These are phyloP conservation scores for Meliscaeva auricollis DNA, from an alignment of 2,888 invertebrate species.

Conservation along the genomic window DNA sequence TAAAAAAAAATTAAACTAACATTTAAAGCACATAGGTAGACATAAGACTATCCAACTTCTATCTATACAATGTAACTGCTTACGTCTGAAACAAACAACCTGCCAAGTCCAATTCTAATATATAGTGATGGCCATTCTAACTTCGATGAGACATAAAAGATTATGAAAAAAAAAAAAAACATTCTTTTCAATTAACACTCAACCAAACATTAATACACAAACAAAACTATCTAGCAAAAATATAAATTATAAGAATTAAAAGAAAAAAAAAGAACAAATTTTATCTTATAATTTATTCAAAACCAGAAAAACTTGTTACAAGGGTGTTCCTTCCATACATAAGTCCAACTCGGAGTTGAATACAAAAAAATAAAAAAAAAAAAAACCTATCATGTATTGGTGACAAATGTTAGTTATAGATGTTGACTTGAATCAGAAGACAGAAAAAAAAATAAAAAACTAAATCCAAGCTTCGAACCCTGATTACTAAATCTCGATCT, in stretches of 20 bases:
- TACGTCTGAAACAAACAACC: conserved; percentile 30
- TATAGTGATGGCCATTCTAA: conserved; percentile 43
- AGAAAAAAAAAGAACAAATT: conserved; percentile 32
- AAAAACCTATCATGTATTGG: conserved; percentile 59
- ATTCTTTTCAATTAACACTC: conserved; percentile 25
- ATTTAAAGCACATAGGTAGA: conserved; percentile 14
- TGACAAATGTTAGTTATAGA: conserved; percentile 65
- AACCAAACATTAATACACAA: conserved; percentile 39
- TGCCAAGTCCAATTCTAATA: conserved; percentile 6
- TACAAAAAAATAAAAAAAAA: conserved; percentile 22
- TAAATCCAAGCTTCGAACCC: conserved; percentile 47
- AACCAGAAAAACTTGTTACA: conserved; percentile 75
- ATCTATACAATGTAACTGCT: conserved; percentile 38
- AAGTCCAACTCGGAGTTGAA: conserved; percentile 39
- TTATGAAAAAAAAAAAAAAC: conserved; percentile 38
- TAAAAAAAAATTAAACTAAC: conserved; percentile 41
- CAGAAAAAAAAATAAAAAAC: conserved; percentile 7
- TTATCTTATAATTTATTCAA: conserved; percentile 65
- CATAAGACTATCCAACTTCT: not conserved
- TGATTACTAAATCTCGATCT: conserved; percentile 76
- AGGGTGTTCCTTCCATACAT: conserved; percentile 72
- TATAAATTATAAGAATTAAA: conserved; percentile 40
- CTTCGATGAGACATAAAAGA: conserved; percentile 58
- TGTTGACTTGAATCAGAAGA: conserved; percentile 62
- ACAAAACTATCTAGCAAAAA: conserved; percentile 47